Evolutionary conservation across 2,113 vertebrate species (phyloP), one percentile per base, ranked within the genome.

Genomic region (Boulengeromyrus knoepffleri): DNA sequence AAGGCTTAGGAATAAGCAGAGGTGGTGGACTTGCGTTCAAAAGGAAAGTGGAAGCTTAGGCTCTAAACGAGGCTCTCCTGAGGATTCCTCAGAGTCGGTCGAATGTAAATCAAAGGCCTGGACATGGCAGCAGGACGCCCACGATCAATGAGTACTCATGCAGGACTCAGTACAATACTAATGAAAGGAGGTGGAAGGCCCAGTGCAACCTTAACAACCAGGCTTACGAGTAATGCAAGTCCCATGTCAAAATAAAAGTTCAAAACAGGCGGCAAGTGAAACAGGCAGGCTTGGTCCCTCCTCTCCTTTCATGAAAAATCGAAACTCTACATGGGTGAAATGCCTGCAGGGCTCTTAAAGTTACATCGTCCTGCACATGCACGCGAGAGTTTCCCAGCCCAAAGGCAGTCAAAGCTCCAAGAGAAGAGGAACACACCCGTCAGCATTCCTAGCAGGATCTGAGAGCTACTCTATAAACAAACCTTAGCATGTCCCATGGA

Each of bases 61-160:
- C 6, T 39, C 58, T 90, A 88, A 92, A 92, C 89, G 31, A 89
- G n/a, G 85, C 80, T 52, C 46, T 58, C 42, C 24, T 39, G 85
- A 77, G 88, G 1, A 47, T 10, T 80, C 88, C 91, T 91, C 45
- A 12, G 53, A 89, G 50, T 84, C 58, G n/a, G 24, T 88, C 90
- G 56, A 31, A 74, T 2, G 42, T 62, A 89, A 91, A 84, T 83
- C 85, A 62, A 24, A 24, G 46, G 47, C 58, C 56, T 10, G 85
- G 42, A 70, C 24, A 21, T 9, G 3, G 42, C 47, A 62, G 74
- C 85, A 36, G 52, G 42, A 42, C n/a, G 58, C 88, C 45, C 31
- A 42, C 5, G 7, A 89, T 83, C 74, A 24, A n/a, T 80, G 49
- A 88, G 39, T 49, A 12, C 66, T 77, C 47, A 47, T 45, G 21